These are phyloP conservation scores for Bryconaethiops microstoma DNA, from an alignment of 2,797 vertebrate genomes.

Conservation along the genomic window DNA sequence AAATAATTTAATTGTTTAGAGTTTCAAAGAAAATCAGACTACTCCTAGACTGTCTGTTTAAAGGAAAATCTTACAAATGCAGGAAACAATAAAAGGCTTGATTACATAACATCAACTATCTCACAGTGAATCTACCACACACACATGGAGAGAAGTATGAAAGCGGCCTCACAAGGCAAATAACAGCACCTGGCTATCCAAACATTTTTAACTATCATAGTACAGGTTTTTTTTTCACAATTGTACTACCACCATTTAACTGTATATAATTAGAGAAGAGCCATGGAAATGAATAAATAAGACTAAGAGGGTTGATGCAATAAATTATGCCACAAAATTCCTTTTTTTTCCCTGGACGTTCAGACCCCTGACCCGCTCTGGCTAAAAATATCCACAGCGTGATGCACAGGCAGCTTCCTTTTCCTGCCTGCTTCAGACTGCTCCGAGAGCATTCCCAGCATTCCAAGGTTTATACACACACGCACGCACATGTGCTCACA, in stretches of 20 bases:
- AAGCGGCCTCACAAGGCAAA: conserved; percentile 8
- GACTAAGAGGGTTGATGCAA: conserved; percentile 56
- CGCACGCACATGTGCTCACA: background rate
- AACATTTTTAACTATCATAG: background rate
- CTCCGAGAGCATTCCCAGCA: conserved; percentile 58
- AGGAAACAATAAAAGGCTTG: conserved; percentile 2
- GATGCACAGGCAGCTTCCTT: conserved; percentile 69
- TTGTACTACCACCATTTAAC: background rate
- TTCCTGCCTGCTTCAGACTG: conserved; percentile 73
- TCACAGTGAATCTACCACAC: conserved; percentile 10
- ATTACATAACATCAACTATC: conserved; percentile 9
- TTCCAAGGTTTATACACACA: conserved; percentile 41
- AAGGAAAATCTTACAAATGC: background rate
- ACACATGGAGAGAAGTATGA: conserved; percentile 14
- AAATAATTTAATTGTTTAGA: background rate
- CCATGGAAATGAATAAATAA: conserved; percentile 57
- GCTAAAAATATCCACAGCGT: conserved; percentile 82
- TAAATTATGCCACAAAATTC: conserved; percentile 66
- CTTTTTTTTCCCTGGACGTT: conserved; percentile 66
- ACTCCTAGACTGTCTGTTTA: background rate
- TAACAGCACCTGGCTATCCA: conserved; percentile 2
- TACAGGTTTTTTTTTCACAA: conserved; percentile 22
- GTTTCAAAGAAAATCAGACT: background rate
- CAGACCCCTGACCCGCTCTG: conserved; percentile 71
- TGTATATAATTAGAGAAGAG: conserved; percentile 19